A percentile compares a stretch with the other conserved stretches of the same genome.
These are phyloP conservation scores for Phoebastria nigripes DNA, from an alignment of 2,797 vertebrate genomes.

Conservation along the genomic window DNA sequence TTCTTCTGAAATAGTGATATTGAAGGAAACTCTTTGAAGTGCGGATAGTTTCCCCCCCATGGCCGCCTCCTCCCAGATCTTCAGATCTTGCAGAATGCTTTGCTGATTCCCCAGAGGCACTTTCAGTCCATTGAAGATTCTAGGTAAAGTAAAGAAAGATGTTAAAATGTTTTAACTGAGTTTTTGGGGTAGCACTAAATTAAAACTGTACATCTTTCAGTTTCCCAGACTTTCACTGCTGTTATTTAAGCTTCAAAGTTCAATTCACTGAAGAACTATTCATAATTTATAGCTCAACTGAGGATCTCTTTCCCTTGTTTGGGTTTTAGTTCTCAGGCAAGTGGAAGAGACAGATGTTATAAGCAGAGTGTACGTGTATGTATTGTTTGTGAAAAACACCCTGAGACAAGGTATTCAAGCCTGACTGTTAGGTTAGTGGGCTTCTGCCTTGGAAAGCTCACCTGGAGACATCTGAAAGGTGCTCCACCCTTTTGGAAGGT, in stretches of 20 bases:
- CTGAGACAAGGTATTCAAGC: neutral
- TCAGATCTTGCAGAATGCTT: neutral
- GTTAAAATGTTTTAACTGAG: constrained; percentile 33
- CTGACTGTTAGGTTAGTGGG: neutral
- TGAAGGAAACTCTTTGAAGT: constrained; percentile 27
- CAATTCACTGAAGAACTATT: constrained; percentile 3
- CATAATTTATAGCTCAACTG: neutral
- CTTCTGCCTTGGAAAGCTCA: neutral
- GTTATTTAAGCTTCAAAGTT: constrained; percentile 47
- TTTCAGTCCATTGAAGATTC: constrained; percentile 29
- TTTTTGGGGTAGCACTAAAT: constrained; percentile 16
- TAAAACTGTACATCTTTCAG: constrained; percentile 7
- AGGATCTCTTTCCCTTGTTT: neutral
- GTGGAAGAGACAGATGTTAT: neutral
- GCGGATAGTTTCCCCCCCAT: neutral
- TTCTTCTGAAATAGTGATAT: neutral
- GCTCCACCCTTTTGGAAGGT: neutral
- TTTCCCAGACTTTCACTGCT: neutral
- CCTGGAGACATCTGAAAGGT: neutral
- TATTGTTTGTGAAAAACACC: neutral
- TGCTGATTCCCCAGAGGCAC: constrained; percentile 9
- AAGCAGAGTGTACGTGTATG: neutral
- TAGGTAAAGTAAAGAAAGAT: constrained; percentile 29
- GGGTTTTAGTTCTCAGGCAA: neutral
- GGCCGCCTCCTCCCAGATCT: neutral